Percentiles rank a stretch among this genome's conserved stretches.
Evolutionary conservation across 2,113 vertebrate genomes (phyloP).

Genomic region (Eublepharis macularius): DNA sequence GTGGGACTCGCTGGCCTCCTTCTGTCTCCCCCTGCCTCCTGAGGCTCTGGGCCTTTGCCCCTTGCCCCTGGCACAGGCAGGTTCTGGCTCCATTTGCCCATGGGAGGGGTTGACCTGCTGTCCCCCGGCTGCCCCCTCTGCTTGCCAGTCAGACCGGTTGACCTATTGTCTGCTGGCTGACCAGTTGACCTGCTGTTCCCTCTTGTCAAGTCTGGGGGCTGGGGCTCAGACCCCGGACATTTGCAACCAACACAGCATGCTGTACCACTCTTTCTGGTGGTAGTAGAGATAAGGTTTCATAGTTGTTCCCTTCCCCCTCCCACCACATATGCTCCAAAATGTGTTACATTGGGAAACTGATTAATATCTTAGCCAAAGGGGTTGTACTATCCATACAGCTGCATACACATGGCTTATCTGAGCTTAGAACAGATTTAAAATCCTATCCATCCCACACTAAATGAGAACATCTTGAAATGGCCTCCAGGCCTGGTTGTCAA

Average conservation of each 20-base stretch:
- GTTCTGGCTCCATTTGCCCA: no score
- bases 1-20: no score
- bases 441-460: slow-evolving; percentile 27
- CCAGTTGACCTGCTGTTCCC: no score
- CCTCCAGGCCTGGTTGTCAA: slow-evolving; percentile 15
- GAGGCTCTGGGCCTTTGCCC: no score
- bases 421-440: slow-evolving; percentile 43
- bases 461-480: slow-evolving; percentile 24
- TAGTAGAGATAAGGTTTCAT: background rate
- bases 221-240: no score
- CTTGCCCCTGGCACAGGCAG: no score
- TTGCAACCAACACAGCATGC: background rate
- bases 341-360: background rate
- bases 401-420: background rate
- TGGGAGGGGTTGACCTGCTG: no score
- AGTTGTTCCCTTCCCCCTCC: background rate
- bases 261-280: background rate
- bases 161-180: no score
- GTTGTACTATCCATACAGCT: background rate
- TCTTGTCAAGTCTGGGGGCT: no score
- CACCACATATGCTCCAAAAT: slow-evolving; percentile 14
- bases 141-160: no score
- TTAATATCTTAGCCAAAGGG: slow-evolving; percentile 3
- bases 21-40: no score
- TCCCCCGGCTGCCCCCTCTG: no score